phyloP scores from a whole-genome alignment of 2,797 vertebrate species.

The Botia kubotai region DNA sequence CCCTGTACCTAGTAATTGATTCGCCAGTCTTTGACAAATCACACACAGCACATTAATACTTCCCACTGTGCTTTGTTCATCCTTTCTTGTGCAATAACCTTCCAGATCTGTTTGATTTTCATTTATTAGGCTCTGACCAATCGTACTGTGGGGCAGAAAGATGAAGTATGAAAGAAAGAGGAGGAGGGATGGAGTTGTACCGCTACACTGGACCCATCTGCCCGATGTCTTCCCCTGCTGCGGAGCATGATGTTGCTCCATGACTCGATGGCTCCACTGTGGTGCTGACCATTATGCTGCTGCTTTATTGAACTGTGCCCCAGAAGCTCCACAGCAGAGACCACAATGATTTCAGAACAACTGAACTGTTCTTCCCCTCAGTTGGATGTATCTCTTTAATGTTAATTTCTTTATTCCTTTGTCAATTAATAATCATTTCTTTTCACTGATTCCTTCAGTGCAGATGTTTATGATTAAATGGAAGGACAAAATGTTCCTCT shows the following conservation, averaged over 20 bases:
- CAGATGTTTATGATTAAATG: background rate
- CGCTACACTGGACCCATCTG: constrained; percentile 86
- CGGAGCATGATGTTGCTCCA: constrained; percentile 83
- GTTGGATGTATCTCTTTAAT: constrained; percentile 37
- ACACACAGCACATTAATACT: constrained; percentile 34
- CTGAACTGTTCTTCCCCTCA: constrained; percentile 30
- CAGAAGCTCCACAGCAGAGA: constrained; percentile 58
- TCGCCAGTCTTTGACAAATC: constrained; percentile 35
- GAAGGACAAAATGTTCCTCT: too few relatives aligned
- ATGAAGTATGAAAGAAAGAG: constrained; percentile 54
- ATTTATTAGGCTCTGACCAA: constrained; percentile 51
- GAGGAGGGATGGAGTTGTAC: constrained; percentile 75
- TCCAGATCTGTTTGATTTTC: constrained; percentile 46
- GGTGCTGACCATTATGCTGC: constrained; percentile 74
- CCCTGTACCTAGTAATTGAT: constrained; percentile 18
- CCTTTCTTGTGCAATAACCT: constrained; percentile 45
- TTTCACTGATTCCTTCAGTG: background rate
- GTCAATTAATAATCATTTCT: constrained; percentile 8
- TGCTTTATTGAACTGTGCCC: constrained; percentile 63
- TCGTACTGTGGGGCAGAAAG: constrained; percentile 47
- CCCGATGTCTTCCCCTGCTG: constrained; percentile 84
- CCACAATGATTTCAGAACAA: constrained; percentile 48
- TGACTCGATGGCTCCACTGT: constrained; percentile 79
- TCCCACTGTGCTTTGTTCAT: constrained; percentile 40
- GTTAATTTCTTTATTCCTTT: background rate